Percentiles rank a stretch among this genome's conserved stretches.
Evolutionary conservation across 2,797 vertebrate species (phyloP).

Genomic region (Phrynocephalus guinanensis): DNA sequence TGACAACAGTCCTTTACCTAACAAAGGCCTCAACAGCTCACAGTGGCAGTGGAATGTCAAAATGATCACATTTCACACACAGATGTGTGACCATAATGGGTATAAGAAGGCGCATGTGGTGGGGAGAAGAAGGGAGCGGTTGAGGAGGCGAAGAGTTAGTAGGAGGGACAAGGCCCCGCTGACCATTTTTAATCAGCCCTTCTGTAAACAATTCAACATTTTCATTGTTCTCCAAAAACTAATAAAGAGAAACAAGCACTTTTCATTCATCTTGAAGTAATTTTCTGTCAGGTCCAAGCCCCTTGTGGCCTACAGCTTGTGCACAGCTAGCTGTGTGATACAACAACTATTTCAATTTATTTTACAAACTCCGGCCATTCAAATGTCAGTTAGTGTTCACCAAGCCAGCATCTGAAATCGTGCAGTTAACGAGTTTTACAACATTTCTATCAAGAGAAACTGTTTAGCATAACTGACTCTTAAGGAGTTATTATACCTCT

Average conservation of each 20-base stretch:
- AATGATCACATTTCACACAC: constrained; percentile 96
- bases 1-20: constrained; percentile 87
- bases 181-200: constrained; percentile 84
- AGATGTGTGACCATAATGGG: constrained; percentile 93
- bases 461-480: constrained; percentile 88
- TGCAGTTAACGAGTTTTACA: constrained; percentile 87
- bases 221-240: constrained; percentile 87
- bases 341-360: constrained; percentile 85
- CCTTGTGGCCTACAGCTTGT: constrained; percentile 79
- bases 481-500: constrained; percentile 88
- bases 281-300: constrained; percentile 84
- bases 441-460: constrained; percentile 87
- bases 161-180: constrained; percentile 77
- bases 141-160: constrained; percentile 76
- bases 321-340: constrained; percentile 80
- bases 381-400: constrained; percentile 84
- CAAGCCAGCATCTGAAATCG: constrained; percentile 82
- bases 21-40: constrained; percentile 89
- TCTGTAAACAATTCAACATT: constrained; percentile 86
- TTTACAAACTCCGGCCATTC: constrained; percentile 83
- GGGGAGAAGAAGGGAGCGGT: constrained; percentile 58
- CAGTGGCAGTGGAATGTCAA: constrained; percentile 93
- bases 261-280: constrained; percentile 88
- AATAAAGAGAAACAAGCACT: constrained; percentile 87
- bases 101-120: constrained; percentile 83